Base-by-base conservation (phyloP, 2,797 vertebrate genomes). In the Anableps anableps region DNA sequence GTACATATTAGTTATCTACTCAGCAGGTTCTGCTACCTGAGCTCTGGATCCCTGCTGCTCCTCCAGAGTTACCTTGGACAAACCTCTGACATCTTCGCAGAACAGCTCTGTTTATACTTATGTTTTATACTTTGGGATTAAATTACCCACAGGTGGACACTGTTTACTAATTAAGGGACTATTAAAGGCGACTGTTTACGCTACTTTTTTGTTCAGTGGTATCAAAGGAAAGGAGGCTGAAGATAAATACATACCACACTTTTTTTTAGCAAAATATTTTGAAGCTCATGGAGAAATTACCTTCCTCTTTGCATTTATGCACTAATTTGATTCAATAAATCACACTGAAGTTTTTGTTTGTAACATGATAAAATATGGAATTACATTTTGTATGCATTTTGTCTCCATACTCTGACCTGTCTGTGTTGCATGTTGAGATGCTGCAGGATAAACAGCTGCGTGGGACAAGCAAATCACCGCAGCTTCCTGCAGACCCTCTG, bases 361-460 rank as follows among this genome's bases (percentile, higher is more conserved):
- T 8, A 11, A 70, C 11, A 16, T 43, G 5, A n/a, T 11, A 70
- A 70, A 70, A 70, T 70, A 38, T 43, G 38, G 38, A 43, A 70
- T 70, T 7, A 23, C 66, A 43, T n/a, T 41, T 71, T 71, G 26
- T 71, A 6, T 47, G 38, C 66, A 43, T n/a, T 41, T 71, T 71
- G 26, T 71, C 14, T 47, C 43, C 41, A 45, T 45, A 16, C 41
- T 45, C 68, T 47, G n/a, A 72, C 43, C 71, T 89, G 58, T 82
- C 43, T 74, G 6, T 80, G 76, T 83, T 83, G 1, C 80, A 74
- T 88, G 86, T 85, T 86, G 92, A 94, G 96, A 80, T 81, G 78
- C 78, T 87, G 79, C 91, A 99, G 98, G 99, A 99, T 99, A 93
- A 98, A 99, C 95, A 98, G 96, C 96, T 99, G 98, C 77, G 97